A percentile compares a stretch with the other conserved stretches of the same genome.
Conservation (phyloP, 2,888 invertebrate genomes). For the Nineta flava region DNA sequence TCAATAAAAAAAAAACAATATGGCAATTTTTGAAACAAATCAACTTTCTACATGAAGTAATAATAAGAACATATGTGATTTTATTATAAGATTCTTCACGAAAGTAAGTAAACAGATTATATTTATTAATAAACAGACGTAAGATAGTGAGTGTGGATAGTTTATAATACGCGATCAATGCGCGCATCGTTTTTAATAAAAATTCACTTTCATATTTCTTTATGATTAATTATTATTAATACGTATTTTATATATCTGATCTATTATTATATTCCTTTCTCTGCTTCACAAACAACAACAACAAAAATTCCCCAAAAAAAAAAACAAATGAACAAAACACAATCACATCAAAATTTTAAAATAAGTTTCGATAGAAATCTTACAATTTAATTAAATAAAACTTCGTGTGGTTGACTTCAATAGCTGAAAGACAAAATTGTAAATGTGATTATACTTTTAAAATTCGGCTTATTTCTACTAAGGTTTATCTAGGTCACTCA, state of each 20-base stretch:
- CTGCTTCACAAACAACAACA: too few species aligned
- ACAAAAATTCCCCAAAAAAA: too few species aligned
- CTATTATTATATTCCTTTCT: too few species aligned
- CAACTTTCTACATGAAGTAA: background rate
- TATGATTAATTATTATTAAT: too few species aligned
- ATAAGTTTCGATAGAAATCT: too few species aligned
- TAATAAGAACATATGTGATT: background rate
- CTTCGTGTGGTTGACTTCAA: background rate
- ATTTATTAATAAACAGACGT: background rate
- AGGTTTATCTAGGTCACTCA: conserved; percentile 23
- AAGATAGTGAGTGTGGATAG: background rate
- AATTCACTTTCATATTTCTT: background rate
- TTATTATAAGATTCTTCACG: background rate
- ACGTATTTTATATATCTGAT: background rate
- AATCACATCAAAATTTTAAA: too few species aligned
- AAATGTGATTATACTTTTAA: conserved; percentile 29
- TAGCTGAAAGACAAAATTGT: conserved; percentile 21
- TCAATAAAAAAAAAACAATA: too few species aligned
- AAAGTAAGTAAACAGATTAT: background rate
- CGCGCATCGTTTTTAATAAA: background rate
- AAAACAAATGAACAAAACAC: too few species aligned
- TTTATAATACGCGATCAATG: background rate
- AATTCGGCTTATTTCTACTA: conserved; percentile 31
- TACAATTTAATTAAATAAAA: too few species aligned
- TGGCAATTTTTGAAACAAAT: conserved; percentile 17